Evolutionary conservation across 2,113 vertebrate genomes (phyloP).

Genomic region (Stegastes partitus): DNA sequence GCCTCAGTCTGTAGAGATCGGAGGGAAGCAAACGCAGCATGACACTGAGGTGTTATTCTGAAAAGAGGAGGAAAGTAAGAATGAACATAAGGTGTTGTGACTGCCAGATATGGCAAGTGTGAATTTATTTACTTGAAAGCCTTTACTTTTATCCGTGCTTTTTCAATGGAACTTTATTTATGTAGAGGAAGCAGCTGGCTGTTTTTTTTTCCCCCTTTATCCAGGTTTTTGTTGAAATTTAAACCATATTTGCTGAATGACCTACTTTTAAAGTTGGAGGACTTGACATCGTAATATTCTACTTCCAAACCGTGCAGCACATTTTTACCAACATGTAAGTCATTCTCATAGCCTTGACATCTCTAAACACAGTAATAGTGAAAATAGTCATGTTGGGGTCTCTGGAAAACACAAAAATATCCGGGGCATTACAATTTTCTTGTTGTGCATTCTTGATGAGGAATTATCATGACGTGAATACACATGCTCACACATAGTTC

Average conservation of each 20-base stretch:
- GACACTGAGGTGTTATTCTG: background rate
- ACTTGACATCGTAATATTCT: background rate
- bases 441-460: background rate
- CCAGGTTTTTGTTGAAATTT: constrained; percentile 1
- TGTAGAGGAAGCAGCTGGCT: too few species aligned
- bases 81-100: background rate
- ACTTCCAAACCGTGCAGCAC: background rate
- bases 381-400: too few species aligned
- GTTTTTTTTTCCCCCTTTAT: too few species aligned
- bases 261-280: background rate
- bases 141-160: background rate
- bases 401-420: background rate
- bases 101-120: background rate
- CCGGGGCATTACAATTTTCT: background rate
- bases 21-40: background rate
- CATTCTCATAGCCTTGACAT: too few species aligned
- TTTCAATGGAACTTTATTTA: too few species aligned
- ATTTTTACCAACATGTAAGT: too few species aligned
- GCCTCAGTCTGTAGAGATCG: background rate
- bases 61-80: background rate
- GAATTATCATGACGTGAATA: background rate
- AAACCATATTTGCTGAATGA: background rate
- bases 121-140: background rate
- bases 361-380: background rate
- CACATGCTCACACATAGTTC: background rate